Evolutionary conservation across 2,888 invertebrate genomes (phyloP).

Genomic region (Tethea ocularis): DNA sequence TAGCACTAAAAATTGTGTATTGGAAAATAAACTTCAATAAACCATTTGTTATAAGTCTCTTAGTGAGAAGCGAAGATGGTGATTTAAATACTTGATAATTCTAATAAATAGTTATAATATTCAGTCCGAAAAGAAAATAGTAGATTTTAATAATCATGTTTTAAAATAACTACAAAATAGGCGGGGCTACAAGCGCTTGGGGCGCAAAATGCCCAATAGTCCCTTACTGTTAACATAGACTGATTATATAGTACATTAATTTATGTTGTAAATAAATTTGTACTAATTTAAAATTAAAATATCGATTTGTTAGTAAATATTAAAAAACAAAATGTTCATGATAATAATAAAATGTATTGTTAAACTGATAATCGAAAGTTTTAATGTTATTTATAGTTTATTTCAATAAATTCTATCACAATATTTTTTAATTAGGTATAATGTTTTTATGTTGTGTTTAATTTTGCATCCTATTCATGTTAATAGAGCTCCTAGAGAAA

Average conservation of each 20-base stretch:
- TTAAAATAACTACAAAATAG: conserved; percentile 15
- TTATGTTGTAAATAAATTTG: conserved; percentile 54
- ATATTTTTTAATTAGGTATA: background rate
- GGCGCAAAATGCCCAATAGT: too few relatives aligned
- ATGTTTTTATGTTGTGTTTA: too few relatives aligned
- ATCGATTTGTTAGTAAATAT: conserved; percentile 50
- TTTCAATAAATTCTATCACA: background rate
- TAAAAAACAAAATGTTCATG: conserved; percentile 38
- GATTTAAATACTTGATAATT: background rate
- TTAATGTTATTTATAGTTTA: background rate
- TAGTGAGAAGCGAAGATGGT: background rate
- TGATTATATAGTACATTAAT: conserved; percentile 64
- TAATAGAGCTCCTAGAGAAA: background rate
- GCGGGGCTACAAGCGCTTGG: conserved; percentile 9
- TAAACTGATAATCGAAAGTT: conserved; percentile 16
- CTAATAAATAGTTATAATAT: background rate
- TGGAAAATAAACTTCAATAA: conserved; percentile 11
- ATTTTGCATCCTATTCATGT: too few relatives aligned
- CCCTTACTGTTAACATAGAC: conserved; percentile 69
- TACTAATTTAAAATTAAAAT: background rate
- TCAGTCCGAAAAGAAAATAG: background rate
- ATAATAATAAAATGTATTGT: conserved; percentile 34
- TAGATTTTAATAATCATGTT: background rate
- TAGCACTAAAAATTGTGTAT: conserved; percentile 10
- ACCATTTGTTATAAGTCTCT: background rate